phyloP scores from a whole-genome alignment of 1,140 invertebrate species.

The Chlorops oryzae region DNA sequence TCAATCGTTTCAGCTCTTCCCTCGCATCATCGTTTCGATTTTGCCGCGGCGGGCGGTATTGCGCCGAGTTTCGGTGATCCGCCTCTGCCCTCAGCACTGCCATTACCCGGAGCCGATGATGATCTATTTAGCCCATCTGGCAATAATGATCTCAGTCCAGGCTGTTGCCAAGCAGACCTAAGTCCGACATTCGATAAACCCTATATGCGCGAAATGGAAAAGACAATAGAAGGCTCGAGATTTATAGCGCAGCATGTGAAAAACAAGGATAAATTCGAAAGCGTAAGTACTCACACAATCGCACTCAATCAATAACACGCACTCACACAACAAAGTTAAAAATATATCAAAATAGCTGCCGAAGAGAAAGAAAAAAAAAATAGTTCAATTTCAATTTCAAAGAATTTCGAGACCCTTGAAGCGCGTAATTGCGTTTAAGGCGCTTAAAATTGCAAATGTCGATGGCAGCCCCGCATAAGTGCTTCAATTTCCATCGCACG shows the following conservation, averaged over 20 bases:
- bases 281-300: slow-evolving; percentile 68
- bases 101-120: slow-evolving; percentile 66
- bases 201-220: slow-evolving; percentile 71
- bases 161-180: slow-evolving; percentile 54
- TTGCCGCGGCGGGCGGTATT: slow-evolving; percentile 51
- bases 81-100: slow-evolving; percentile 59
- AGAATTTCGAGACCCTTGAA: too few relatives aligned
- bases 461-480: too few relatives aligned
- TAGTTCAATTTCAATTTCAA: too few relatives aligned
- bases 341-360: too few relatives aligned
- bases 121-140: slow-evolving; percentile 70
- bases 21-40: slow-evolving; percentile 51
- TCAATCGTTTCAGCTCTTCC: slow-evolving; percentile 50
- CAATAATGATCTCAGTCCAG: slow-evolving; percentile 52
- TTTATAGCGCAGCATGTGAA: slow-evolving; percentile 92
- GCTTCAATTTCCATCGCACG: too few relatives aligned
- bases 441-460: too few relatives aligned
- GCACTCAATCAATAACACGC: too few relatives aligned
- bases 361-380: too few relatives aligned
- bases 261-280: slow-evolving; percentile 90
- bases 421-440: too few relatives aligned
- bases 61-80: slow-evolving; percentile 59
- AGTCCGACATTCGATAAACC: slow-evolving; percentile 75
- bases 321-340: too few relatives aligned
- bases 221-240: slow-evolving; percentile 80